These are phyloP conservation scores for Piscicola geometra DNA, from an alignment of 2,888 invertebrate species.

Conservation along the genomic window DNA sequence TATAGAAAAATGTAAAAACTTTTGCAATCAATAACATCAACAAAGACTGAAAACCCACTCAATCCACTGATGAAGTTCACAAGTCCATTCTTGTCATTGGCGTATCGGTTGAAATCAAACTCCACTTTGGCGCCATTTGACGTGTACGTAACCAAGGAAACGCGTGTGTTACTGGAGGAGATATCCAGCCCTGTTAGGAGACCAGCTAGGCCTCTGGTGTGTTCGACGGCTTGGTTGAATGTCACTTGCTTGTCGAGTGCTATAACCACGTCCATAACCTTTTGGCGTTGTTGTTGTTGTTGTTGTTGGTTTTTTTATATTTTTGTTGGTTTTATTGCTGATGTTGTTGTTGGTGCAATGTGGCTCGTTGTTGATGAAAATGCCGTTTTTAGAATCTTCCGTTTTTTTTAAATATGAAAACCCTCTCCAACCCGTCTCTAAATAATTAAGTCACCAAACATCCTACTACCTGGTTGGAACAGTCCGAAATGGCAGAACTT, in stretches of 20 bases:
- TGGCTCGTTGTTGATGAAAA: too few relatives aligned
- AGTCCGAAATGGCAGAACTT: conserved; percentile 11
- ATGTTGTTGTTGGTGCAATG: too few relatives aligned
- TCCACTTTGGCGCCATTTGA: neutral
- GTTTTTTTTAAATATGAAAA: too few relatives aligned
- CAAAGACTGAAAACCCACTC: too few relatives aligned
- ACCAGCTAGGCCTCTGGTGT: neutral
- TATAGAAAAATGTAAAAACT: too few relatives aligned
- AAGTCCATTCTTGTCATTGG: conserved; percentile 16
- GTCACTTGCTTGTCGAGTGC: neutral
- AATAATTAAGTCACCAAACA: too few relatives aligned
- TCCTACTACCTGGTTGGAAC: neutral
- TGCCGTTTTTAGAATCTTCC: neutral
- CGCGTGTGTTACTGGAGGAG: neutral
- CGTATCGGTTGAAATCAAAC: neutral
- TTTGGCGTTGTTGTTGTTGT: conserved; percentile 6
- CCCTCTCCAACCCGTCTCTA: too few relatives aligned
- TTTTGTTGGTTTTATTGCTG: neutral
- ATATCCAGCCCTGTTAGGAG: conserved; percentile 10
- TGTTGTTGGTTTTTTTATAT: neutral
- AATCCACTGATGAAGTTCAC: conserved; percentile 3
- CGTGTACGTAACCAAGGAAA: conserved; percentile 10
- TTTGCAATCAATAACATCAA: neutral
- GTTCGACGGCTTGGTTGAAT: neutral
- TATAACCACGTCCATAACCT: conserved; percentile 23